Evolutionary conservation across 2,888 invertebrate genomes (phyloP).

Genomic region (Eupithecia tripunctaria): DNA sequence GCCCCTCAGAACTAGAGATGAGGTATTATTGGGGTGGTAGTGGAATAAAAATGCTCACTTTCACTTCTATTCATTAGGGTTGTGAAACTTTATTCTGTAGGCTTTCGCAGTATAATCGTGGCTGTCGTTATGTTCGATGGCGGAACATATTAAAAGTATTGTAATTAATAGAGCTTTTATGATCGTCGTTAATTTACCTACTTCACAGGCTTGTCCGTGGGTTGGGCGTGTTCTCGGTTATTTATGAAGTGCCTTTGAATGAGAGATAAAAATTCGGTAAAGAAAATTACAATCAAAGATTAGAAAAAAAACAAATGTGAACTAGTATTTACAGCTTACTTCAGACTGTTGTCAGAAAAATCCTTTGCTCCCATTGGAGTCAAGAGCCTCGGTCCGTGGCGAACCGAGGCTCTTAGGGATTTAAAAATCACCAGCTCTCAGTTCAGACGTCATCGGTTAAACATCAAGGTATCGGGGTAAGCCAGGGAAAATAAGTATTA

Average conservation of each 20-base stretch:
- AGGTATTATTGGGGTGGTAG: too few relatives aligned
- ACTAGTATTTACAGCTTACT: too few relatives aligned
- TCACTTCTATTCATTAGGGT: constrained; percentile 4
- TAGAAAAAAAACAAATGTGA: too few relatives aligned
- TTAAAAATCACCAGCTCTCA: too few relatives aligned
- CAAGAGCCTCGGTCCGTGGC: too few relatives aligned
- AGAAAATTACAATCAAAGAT: too few relatives aligned
- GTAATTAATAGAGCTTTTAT: constrained; percentile 53
- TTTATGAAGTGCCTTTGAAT: not conserved
- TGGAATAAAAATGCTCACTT: not conserved
- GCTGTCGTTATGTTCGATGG: constrained; percentile 55
- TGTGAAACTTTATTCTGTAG: not conserved
- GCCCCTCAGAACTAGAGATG: too few relatives aligned
- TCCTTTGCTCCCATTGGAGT: too few relatives aligned
- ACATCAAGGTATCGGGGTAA: not conserved
- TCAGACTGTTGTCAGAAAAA: too few relatives aligned
- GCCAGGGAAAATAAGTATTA: not conserved
- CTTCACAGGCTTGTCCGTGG: not conserved
- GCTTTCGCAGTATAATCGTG: constrained; percentile 52
- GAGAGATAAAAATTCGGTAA: constrained; percentile 33
- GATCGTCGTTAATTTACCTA: constrained; percentile 48
- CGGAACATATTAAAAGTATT: constrained; percentile 50
- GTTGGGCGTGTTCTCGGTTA: not conserved
- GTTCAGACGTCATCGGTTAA: too few relatives aligned
- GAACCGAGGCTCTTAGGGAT: too few relatives aligned